These are phyloP conservation scores for Peromyscus maniculatus DNA, from an alignment of 2,113 vertebrate genomes.

Conservation along the genomic window DNA sequence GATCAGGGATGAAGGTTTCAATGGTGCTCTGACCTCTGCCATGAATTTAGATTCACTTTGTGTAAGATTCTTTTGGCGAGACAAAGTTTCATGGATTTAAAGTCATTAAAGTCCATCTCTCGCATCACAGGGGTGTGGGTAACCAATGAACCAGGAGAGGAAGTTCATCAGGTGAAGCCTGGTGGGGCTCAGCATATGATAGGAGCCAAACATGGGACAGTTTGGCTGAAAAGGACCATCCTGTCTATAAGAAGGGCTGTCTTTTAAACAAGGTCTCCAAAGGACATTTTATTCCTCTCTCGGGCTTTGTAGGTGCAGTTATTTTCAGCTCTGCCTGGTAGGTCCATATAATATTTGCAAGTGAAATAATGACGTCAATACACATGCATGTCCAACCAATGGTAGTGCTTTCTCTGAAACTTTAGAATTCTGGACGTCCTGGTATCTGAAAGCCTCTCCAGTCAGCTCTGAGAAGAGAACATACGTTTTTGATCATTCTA, in stretches of 20 bases:
- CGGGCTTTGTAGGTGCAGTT: not conserved
- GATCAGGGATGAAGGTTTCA: slow-evolving; percentile 16
- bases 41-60: slow-evolving; percentile 71
- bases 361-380: not conserved
- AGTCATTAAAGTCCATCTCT: slow-evolving; percentile 62
- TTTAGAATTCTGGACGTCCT: slow-evolving; percentile 38
- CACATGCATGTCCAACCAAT: not conserved
- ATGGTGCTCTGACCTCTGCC: not conserved
- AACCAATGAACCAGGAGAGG: slow-evolving; percentile 79
- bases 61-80: slow-evolving; percentile 71
- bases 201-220: slow-evolving; percentile 67
- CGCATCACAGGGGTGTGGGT: slow-evolving; percentile 64
- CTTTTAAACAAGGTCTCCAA: slow-evolving; percentile 56
- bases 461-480: slow-evolving; percentile 58
- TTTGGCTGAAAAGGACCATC: slow-evolving; percentile 68
- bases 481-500: slow-evolving; percentile 77
- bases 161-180: slow-evolving; percentile 73
- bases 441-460: slow-evolving; percentile 16
- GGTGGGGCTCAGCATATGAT: not conserved
- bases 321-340: slow-evolving; percentile 60
- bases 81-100: slow-evolving; percentile 70
- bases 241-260: slow-evolving; percentile 47
- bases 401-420: slow-evolving; percentile 39
- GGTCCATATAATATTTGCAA: slow-evolving; percentile 31
- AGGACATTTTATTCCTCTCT: slow-evolving; percentile 1